Conservation (phyloP, 2,797 vertebrate species). For the Falco berigora region DNA sequence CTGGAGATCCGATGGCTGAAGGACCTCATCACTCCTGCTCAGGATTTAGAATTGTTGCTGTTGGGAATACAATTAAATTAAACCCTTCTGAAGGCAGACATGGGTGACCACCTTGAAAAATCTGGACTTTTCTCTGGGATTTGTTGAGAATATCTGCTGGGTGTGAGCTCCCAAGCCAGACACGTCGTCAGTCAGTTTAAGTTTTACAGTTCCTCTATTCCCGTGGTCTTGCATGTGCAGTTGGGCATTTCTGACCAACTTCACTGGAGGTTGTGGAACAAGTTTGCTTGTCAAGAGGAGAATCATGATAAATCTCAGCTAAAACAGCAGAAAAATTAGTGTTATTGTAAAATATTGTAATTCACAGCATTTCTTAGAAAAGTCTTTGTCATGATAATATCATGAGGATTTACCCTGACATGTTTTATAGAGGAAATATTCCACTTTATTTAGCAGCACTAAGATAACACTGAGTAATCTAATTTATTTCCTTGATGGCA, state of each 20-base stretch:
- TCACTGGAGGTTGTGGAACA: not conserved
- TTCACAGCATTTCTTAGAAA: not conserved
- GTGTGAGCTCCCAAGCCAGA: not conserved
- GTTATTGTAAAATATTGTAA: not conserved
- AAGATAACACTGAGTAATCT: not conserved
- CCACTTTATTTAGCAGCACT: not conserved
- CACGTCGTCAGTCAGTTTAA: fast-evolving
- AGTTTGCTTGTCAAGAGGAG: not conserved
- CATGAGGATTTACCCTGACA: not conserved
- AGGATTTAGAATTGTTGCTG: not conserved
- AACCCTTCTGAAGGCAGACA: not conserved
- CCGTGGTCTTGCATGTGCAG: not conserved
- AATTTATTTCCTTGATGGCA: not conserved
- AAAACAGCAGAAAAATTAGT: fast-evolving
- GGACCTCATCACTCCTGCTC: not conserved
- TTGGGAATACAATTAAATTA: not conserved
- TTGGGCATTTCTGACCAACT: not conserved
- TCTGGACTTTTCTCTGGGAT: not conserved
- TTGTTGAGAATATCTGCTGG: not conserved
- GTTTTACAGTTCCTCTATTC: not conserved
- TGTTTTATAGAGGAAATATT: not conserved
- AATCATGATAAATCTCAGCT: not conserved
- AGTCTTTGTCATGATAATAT: not conserved
- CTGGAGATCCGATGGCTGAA: not conserved
- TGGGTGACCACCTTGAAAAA: not conserved